These are phyloP conservation scores for Hirundo rustica DNA, from an alignment of 2,797 vertebrate genomes.

Conservation along the genomic window DNA sequence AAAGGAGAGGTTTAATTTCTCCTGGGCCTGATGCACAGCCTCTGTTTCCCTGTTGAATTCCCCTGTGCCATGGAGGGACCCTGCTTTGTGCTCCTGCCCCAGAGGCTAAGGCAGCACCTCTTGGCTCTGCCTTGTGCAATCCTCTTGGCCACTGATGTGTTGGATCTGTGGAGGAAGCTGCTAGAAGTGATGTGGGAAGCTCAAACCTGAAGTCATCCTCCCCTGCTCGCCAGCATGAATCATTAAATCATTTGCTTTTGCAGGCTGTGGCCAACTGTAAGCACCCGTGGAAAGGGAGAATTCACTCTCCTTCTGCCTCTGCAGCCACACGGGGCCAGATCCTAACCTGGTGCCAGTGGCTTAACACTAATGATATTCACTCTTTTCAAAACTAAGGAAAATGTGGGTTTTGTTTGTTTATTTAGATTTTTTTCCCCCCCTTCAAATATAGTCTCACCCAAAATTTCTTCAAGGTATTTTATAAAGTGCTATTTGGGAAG, in stretches of 20 bases:
- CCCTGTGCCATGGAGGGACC: fast-evolving
- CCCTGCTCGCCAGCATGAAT: conserved; percentile 47
- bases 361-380: background rate
- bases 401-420: background rate
- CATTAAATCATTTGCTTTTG: conserved; percentile 41
- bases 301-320: background rate
- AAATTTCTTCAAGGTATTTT: background rate
- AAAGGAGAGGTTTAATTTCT: background rate
- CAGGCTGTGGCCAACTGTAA: conserved; percentile 15
- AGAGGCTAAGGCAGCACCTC: background rate
- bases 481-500: background rate
- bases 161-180: background rate
- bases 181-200: conserved; percentile 43
- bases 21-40: background rate
- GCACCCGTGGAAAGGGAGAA: conserved; percentile 24
- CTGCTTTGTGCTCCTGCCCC: background rate
- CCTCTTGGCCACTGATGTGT: background rate
- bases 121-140: background rate
- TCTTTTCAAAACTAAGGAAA: background rate
- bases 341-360: background rate
- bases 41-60: background rate
- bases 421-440: fast-evolving
- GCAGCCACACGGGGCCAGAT: background rate
- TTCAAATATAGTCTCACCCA: background rate
- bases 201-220: conserved; percentile 60